Conservation (phyloP, 2,888 invertebrate species). For the Ectobius pallidus region DNA sequence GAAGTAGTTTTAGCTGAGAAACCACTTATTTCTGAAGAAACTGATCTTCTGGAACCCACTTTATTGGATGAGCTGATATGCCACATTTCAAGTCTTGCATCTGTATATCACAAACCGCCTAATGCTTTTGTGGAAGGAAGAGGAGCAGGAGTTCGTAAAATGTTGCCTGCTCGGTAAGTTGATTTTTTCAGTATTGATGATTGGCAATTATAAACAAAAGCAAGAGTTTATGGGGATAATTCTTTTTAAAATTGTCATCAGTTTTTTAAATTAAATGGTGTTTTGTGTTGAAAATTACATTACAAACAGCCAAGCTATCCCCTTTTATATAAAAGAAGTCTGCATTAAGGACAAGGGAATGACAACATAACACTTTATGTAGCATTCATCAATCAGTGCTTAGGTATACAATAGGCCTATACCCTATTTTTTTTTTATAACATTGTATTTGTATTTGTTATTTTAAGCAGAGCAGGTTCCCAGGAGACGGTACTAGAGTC, state of each 20-base stretch:
- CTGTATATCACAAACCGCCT: slow-evolving; percentile 99
- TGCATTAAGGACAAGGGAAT: no score
- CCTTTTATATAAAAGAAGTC: no score
- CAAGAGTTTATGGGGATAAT: no score
- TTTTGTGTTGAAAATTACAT: no score
- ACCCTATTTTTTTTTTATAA: no score
- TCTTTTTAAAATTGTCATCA: background rate
- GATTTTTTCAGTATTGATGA: background rate
- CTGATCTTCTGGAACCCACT: slow-evolving; percentile 96
- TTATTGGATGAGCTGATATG: slow-evolving; percentile 97
- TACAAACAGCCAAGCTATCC: no score
- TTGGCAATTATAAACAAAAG: no score
- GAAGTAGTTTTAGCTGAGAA: slow-evolving; percentile 99
- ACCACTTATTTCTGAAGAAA: slow-evolving; percentile 98
- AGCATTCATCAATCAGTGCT: no score
- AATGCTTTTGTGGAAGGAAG: slow-evolving; percentile 96
- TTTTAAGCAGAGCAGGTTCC: slow-evolving; percentile 46
- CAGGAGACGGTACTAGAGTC: slow-evolving; percentile 46
- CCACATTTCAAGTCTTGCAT: slow-evolving; percentile 96
- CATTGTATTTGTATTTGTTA: no score
- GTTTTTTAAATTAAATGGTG: background rate
- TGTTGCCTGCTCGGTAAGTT: slow-evolving; percentile 71
- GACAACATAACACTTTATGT: no score
- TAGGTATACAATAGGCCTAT: no score
- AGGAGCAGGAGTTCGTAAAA: slow-evolving; percentile 76